phyloP scores from a whole-genome alignment of 2,888 invertebrate species.

The Eustalomyia histrio region DNA sequence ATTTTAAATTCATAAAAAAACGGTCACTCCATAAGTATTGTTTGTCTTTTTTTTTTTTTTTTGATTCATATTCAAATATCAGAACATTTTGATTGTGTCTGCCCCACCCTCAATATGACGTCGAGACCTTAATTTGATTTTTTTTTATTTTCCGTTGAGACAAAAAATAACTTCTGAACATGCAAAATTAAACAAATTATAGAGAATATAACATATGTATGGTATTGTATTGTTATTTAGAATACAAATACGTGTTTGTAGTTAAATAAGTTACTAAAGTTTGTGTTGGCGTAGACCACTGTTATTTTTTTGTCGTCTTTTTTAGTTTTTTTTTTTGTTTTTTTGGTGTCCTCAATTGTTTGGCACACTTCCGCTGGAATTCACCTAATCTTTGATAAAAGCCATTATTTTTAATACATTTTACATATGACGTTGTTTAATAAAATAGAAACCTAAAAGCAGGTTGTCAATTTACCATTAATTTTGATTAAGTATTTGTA shows the following conservation, averaged over 20 bases:
- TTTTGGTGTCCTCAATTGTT: constrained; percentile 45
- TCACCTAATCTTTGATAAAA: constrained; percentile 37
- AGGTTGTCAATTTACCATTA: not conserved
- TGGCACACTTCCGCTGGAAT: constrained; percentile 55
- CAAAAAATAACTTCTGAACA: constrained; percentile 41
- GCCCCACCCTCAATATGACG: constrained; percentile 52
- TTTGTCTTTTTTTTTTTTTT: not conserved
- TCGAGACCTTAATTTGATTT: constrained; percentile 44
- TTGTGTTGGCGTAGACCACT: constrained; percentile 28
- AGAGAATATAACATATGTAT: constrained; percentile 35
- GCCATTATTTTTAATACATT: not conserved
- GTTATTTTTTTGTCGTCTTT: constrained; percentile 5
- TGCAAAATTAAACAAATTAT: constrained; percentile 52
- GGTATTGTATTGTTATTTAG: constrained; percentile 6
- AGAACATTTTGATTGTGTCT: constrained; percentile 18
- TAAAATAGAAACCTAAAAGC: not conserved
- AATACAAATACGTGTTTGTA: constrained; percentile 12
- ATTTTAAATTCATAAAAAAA: not conserved
- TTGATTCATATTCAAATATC: not conserved
- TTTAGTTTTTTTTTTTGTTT: not conserved
- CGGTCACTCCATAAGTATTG: not conserved
- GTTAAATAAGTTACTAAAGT: constrained; percentile 3
- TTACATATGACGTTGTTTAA: constrained; percentile 9
- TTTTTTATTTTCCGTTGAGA: constrained; percentile 14
- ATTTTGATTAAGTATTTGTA: not conserved